Conservation (phyloP, 2,113 vertebrate species). For the Cairina moschata region DNA sequence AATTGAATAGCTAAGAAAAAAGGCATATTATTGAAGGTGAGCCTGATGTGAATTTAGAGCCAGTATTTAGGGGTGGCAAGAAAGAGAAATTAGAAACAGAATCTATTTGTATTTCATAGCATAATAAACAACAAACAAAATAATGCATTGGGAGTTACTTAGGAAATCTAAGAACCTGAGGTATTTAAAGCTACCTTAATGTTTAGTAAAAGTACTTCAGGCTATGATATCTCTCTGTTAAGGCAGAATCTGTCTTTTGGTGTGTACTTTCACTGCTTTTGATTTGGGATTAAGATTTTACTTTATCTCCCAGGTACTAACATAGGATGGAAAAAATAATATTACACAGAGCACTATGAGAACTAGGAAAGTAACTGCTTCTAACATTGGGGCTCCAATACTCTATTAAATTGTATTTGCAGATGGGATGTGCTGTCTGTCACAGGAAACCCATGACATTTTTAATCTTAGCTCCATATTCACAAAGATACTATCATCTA, state of each 20-base stretch:
- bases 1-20: background rate
- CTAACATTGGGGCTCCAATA: background rate
- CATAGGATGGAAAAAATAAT: rapidly evolving
- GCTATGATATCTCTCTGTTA: background rate
- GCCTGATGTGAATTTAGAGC: background rate
- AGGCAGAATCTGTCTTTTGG: background rate
- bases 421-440: background rate
- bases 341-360: background rate
- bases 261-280: background rate
- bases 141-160: background rate
- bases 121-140: background rate
- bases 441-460: background rate
- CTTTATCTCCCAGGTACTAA: background rate
- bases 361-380: background rate
- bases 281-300: background rate
- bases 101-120: background rate
- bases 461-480: background rate
- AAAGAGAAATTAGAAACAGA: background rate
- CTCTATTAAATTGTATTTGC: background rate
- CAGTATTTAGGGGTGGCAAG: background rate
- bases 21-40: background rate
- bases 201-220: background rate
- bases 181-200: background rate
- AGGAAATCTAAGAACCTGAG: background rate
- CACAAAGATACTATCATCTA: background rate